Evolutionary conservation across 2,113 vertebrate species (phyloP).

Genomic region (Poeciliopsis occidentalis): DNA sequence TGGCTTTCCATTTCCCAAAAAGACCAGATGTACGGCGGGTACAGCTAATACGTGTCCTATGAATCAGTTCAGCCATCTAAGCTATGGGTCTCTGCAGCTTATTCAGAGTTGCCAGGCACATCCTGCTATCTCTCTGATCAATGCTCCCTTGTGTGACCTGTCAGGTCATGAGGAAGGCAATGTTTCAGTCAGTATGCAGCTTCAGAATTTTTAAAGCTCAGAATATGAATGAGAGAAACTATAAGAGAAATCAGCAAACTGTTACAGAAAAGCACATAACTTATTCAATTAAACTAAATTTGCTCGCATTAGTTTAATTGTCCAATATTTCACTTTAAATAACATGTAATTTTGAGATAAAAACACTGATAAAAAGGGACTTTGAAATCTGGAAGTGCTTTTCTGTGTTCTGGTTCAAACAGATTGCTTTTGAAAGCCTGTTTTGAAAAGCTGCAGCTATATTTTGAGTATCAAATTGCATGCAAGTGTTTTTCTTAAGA

Average conservation of each 20-base stretch:
- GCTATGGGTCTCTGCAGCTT: neutral
- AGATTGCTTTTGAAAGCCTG: constrained; percentile 40
- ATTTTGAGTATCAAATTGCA: constrained; percentile 47
- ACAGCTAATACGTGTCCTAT: neutral
- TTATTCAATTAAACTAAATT: constrained; percentile 36
- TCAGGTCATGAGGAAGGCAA: neutral
- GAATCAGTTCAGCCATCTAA: neutral
- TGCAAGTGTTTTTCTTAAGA: constrained; percentile 58
- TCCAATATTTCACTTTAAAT: constrained; percentile 61
- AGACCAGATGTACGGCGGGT: neutral
- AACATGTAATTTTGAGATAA: constrained; percentile 35
- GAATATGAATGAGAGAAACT: neutral
- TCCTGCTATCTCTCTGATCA: neutral
- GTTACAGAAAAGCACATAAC: constrained; percentile 26
- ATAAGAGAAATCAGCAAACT: constrained; percentile 2
- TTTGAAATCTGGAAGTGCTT: constrained; percentile 63
- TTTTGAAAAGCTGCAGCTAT: constrained; percentile 27
- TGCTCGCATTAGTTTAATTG: constrained; percentile 52
- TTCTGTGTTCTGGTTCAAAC: constrained; percentile 51
- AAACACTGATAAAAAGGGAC: constrained; percentile 49
- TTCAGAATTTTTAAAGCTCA: neutral
- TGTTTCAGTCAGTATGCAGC: neutral
- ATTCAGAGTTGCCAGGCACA: neutral
- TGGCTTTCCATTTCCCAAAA: neutral
- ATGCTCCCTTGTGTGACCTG: neutral